These are phyloP conservation scores for Mormyrops boulengeri DNA, from an alignment of 2,797 vertebrate genomes.

Conservation along the genomic window DNA sequence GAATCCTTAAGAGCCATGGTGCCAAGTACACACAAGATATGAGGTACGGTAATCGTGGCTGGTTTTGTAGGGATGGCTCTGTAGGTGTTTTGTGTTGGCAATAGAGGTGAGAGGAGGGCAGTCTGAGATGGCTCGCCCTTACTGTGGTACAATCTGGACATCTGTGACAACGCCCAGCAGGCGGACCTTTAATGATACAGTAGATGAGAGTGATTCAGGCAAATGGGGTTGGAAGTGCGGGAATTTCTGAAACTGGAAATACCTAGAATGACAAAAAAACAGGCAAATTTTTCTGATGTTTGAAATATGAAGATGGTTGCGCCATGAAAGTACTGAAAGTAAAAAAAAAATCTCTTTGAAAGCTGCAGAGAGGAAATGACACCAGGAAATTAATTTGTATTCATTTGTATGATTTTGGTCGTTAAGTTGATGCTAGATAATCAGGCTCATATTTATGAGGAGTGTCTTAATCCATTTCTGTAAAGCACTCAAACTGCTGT, in stretches of 20 bases:
- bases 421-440: neutral
- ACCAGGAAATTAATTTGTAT: neutral
- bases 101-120: neutral
- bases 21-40: neutral
- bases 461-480: neutral
- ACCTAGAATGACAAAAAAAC: neutral
- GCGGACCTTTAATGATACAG: neutral
- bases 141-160: constrained; percentile 8
- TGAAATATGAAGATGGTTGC: neutral
- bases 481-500: neutral
- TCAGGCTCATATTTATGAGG: neutral
- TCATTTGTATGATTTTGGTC: neutral
- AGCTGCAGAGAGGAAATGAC: neutral
- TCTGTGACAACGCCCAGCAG: neutral
- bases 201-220: neutral
- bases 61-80: neutral
- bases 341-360: neutral
- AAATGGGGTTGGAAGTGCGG: neutral
- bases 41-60: neutral
- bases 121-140: neutral
- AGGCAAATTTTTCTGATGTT: neutral
- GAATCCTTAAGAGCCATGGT: neutral
- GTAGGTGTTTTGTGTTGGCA: neutral
- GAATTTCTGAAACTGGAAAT: neutral
- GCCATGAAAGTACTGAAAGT: neutral